phyloP scores from a whole-genome alignment of 2,113 vertebrate genomes.

The Camelus bactrianus region DNA sequence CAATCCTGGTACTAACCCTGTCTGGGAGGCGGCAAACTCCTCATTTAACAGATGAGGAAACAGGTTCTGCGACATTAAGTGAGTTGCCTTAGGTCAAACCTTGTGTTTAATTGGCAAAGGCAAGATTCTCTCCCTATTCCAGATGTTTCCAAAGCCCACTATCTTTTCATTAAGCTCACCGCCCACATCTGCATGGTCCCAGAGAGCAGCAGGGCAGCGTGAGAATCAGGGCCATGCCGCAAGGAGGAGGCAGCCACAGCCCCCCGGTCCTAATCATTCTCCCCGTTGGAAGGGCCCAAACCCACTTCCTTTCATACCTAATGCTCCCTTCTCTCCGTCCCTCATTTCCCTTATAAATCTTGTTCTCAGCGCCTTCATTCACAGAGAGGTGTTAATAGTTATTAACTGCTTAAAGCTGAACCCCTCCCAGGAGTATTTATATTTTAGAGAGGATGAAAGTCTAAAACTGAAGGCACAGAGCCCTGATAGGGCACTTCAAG shows the following conservation, averaged over 20 bases:
- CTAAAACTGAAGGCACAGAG: background rate
- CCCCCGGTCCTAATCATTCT: background rate
- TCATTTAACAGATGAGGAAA: background rate
- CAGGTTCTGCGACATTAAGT: background rate
- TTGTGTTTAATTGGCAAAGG: background rate
- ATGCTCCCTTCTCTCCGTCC: background rate
- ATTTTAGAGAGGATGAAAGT: background rate
- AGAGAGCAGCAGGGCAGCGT: background rate
- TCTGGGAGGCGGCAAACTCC: background rate
- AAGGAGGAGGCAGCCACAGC: background rate
- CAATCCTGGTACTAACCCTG: background rate
- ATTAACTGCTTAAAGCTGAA: background rate
- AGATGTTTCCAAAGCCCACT: background rate
- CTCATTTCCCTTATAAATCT: background rate
- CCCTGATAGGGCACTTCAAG: background rate
- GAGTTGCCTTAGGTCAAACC: background rate
- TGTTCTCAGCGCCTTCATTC: background rate
- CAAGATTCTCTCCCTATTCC: background rate
- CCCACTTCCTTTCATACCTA: background rate
- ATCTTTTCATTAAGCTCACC: fast-evolving
- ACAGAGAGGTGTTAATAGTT: background rate
- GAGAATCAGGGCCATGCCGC: background rate
- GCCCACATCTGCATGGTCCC: background rate
- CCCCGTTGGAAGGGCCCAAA: background rate
- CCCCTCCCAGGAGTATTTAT: background rate